Percentiles rank a stretch among this genome's conserved stretches.
Conservation (phyloP, 1,140 invertebrate species). For the Drosophila hydei region DNA sequence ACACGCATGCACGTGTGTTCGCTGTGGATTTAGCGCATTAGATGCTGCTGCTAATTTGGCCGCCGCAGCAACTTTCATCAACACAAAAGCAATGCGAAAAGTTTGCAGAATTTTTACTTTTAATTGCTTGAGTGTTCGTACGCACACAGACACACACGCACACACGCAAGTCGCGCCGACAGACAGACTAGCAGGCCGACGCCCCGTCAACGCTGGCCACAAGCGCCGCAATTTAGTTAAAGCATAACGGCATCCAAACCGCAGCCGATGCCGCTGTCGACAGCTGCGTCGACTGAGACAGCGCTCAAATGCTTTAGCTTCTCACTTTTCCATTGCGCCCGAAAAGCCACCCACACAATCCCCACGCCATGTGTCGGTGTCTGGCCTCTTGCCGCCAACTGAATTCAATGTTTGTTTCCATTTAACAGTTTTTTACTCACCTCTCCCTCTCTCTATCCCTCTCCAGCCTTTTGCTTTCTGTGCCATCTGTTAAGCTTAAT, state of each 20-base stretch:
- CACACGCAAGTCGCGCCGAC: conserved; percentile 6
- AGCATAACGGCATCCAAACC: conserved; percentile 69
- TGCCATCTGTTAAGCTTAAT: conserved; percentile 25
- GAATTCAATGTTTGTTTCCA: conserved; percentile 51
- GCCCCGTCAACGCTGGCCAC: conserved; percentile 36
- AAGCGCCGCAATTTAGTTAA: conserved; percentile 79
- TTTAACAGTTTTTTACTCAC: conserved; percentile 23
- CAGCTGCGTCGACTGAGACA: conserved; percentile 27
- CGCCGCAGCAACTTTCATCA: conserved; percentile 62
- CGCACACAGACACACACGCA: conserved; percentile 40
- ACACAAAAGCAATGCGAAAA: conserved; percentile 78
- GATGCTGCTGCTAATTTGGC: conserved; percentile 67
- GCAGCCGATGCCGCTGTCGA: conserved; percentile 45
- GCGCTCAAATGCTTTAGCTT: conserved; percentile 23
- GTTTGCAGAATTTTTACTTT: conserved; percentile 77
- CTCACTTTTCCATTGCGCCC: not conserved
- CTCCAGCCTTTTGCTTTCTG: conserved; percentile 15
- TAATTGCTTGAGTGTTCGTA: conserved; percentile 77
- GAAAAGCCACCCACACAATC: not conserved
- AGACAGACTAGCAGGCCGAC: conserved; percentile 14
- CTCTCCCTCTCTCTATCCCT: not conserved
- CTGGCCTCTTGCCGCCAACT: not conserved
- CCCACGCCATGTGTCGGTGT: not conserved
- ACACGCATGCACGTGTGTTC: conserved; percentile 11
- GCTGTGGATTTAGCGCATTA: conserved; percentile 48